phyloP scores from a whole-genome alignment of 2,113 vertebrate genomes.

The Hippocampus mohnikei region DNA sequence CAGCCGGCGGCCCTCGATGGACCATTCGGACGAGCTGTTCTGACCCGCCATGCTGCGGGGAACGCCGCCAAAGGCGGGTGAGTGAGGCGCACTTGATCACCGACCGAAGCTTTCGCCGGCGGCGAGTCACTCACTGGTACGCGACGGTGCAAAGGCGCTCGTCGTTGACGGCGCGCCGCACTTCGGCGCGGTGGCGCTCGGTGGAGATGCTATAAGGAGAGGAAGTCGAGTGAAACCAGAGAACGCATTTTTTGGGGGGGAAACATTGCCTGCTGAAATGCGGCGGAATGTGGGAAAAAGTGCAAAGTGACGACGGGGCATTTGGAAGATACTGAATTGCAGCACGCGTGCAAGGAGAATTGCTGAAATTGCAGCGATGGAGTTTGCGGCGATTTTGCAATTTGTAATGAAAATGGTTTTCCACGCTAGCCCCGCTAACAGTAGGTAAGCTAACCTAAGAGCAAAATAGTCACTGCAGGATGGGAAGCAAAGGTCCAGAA shows the following conservation, averaged over 20 bases:
- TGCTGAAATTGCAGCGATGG: too few species aligned
- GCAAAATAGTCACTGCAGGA: background rate
- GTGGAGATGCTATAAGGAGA: constrained; percentile 89
- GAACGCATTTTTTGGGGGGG: background rate
- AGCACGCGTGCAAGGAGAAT: too few species aligned
- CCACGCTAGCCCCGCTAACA: background rate
- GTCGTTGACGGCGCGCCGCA: constrained; percentile 96
- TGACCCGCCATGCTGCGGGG: constrained; percentile 90
- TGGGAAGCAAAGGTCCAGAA: too few species aligned
- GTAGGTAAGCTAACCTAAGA: background rate
- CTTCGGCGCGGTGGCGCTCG: constrained; percentile 94
- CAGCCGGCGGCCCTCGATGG: constrained; percentile 92
- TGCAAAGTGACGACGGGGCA: too few species aligned
- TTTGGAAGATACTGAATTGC: too few species aligned
- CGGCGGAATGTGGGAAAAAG: too few species aligned
- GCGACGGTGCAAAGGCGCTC: constrained; percentile 95
- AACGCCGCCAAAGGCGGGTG: constrained; percentile 25
- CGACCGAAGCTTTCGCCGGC: fast-evolving
- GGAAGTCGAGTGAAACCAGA: background rate
- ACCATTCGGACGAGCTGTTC: constrained; percentile 96
- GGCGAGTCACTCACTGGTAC: constrained; percentile 83
- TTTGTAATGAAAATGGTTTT: too few species aligned
- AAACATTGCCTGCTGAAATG: too few species aligned
- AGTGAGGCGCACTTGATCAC: background rate
- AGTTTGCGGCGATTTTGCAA: too few species aligned